These are phyloP conservation scores for Miltochrista miniata DNA, from an alignment of 2,888 invertebrate species.

Conservation along the genomic window DNA sequence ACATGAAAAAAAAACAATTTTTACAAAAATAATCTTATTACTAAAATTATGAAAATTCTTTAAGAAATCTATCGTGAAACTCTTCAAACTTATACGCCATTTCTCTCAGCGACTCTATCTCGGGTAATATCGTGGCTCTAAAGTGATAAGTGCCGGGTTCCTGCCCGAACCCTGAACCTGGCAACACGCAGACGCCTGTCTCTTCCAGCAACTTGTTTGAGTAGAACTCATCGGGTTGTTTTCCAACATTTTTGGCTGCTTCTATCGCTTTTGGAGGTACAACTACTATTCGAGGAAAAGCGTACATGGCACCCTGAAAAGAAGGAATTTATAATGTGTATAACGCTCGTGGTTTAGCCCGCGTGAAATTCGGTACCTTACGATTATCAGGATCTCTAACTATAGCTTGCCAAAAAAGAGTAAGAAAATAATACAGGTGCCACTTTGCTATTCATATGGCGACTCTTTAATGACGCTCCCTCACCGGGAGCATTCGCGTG, in stretches of 20 bases:
- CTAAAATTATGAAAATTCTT: slow-evolving; percentile 7
- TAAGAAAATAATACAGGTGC: too few species aligned
- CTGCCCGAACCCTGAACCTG: slow-evolving; percentile 8
- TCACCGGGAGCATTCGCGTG: too few species aligned
- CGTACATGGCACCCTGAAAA: slow-evolving; percentile 95
- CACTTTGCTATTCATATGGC: too few species aligned
- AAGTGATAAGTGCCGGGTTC: slow-evolving; percentile 11
- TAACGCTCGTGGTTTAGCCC: too few species aligned
- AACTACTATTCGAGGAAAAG: slow-evolving; percentile 90
- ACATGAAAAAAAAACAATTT: too few species aligned
- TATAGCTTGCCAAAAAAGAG: too few species aligned
- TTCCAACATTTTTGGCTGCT: slow-evolving; percentile 88
- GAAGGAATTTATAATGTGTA: too few species aligned
- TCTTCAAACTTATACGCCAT: slow-evolving; percentile 1
- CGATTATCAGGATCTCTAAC: too few species aligned
- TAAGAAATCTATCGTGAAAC: slow-evolving; percentile 5
- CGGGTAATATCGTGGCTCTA: slow-evolving; percentile 10
- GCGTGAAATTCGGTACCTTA: too few species aligned
- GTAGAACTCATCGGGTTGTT: slow-evolving; percentile 93
- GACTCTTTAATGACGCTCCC: too few species aligned
- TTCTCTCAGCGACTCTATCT: neutral
- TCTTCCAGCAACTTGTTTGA: slow-evolving; percentile 93
- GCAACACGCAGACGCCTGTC: slow-evolving; percentile 71
- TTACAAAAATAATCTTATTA: too few species aligned
- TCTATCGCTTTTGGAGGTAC: slow-evolving; percentile 92